A percentile compares a stretch with the other conserved stretches of the same genome.
Evolutionary conservation across 1,140 invertebrate species (phyloP).

Genomic region (Apis mellifera): Amel_HAv3.1 CM009931.2:12670501-12671000

Average conservation of each 20-base stretch:
- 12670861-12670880: neutral
- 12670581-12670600: constrained; percentile 7
- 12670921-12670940: constrained; percentile 26
- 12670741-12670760: constrained; percentile 75
- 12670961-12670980: constrained; percentile 67
- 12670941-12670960: constrained; percentile 50
- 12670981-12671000: constrained; percentile 68
- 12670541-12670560: constrained; percentile 48
- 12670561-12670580: constrained; percentile 12
- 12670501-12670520: constrained; percentile 47
- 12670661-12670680: constrained; percentile 81
- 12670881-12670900: constrained; percentile 8
- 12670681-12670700: constrained; percentile 79
- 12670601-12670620: constrained; percentile 44
- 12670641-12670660: constrained; percentile 78
- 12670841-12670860: constrained; percentile 20
- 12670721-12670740: constrained; percentile 69
- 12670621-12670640: constrained; percentile 69
- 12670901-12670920: constrained; percentile 7
- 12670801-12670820: constrained; percentile 32
- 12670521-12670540: constrained; percentile 15
- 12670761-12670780: constrained; percentile 67
- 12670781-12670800: too few relatives aligned
- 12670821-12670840: constrained; percentile 39
- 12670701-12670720: constrained; percentile 73